Conservation (phyloP, 2,113 vertebrate genomes). For the Pelecanoides urinatrix region DNA sequence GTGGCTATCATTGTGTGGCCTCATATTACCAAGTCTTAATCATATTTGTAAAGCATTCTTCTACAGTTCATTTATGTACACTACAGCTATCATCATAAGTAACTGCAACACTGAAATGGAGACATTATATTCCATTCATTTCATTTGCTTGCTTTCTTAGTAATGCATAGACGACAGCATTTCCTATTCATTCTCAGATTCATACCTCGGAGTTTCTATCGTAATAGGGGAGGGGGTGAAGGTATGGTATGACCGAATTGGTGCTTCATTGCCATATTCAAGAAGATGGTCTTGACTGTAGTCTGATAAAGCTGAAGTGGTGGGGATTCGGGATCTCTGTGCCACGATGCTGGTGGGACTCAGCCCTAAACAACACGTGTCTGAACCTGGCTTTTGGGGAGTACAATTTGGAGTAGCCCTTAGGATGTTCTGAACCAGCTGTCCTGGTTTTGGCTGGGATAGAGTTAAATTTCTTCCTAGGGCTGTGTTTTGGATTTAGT, state of each 20-base stretch:
- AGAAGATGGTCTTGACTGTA: background rate
- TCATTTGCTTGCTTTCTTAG: background rate
- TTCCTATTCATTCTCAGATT: background rate
- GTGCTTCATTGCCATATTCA: background rate
- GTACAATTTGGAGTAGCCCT: background rate
- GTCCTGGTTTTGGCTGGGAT: no score
- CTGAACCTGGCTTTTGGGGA: background rate
- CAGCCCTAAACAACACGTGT: background rate
- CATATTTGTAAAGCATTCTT: background rate
- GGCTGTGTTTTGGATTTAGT: no score
- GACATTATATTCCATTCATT: background rate
- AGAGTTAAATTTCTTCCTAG: no score
- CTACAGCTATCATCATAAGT: background rate
- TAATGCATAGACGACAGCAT: background rate
- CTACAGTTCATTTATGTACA: background rate
- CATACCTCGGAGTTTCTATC: background rate
- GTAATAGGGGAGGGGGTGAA: background rate
- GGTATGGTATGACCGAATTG: background rate
- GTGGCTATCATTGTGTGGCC: fast-evolving
- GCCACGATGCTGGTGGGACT: background rate
- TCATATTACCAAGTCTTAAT: background rate
- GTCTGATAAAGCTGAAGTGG: background rate
- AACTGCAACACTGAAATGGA: background rate
- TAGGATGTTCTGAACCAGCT: background rate
- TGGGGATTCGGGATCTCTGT: background rate